phyloP scores from a whole-genome alignment of 2,888 invertebrate genomes.

The Nephrotoma guestfalica region DNA sequence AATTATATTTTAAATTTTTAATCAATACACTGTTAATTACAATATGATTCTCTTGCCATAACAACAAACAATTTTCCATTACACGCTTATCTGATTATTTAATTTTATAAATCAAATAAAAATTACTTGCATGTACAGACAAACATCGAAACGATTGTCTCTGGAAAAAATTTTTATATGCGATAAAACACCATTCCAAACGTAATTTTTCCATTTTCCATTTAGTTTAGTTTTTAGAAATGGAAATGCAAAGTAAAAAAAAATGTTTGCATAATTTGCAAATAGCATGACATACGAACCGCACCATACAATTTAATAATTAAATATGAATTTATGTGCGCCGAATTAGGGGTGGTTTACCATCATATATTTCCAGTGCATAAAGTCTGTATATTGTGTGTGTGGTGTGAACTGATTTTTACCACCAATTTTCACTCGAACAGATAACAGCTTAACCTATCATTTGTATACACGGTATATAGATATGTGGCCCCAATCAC shows the following conservation, averaged over 20 bases:
- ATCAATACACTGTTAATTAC: not conserved
- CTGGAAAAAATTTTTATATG: not conserved
- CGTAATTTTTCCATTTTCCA: not conserved
- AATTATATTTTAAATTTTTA: too few relatives aligned
- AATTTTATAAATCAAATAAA: not conserved
- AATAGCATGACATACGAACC: not conserved
- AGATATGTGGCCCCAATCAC: not conserved
- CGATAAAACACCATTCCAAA: not conserved
- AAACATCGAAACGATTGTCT: not conserved
- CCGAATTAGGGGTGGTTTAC: not conserved
- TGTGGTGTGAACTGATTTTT: not conserved
- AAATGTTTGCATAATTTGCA: not conserved
- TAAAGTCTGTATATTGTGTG: not conserved
- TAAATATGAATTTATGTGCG: not conserved
- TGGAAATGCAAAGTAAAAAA: not conserved
- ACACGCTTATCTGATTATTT: not conserved
- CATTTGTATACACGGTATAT: not conserved
- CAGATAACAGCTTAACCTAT: not conserved
- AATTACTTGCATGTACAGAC: not conserved
- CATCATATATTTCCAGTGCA: not conserved
- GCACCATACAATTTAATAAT: not conserved
- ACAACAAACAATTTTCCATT: not conserved
- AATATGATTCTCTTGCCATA: not conserved
- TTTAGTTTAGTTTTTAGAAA: not conserved
- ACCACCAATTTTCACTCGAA: not conserved